Evolutionary conservation across 2,797 vertebrate species (phyloP).

Genomic region (Molossus alvarezi): DNA sequence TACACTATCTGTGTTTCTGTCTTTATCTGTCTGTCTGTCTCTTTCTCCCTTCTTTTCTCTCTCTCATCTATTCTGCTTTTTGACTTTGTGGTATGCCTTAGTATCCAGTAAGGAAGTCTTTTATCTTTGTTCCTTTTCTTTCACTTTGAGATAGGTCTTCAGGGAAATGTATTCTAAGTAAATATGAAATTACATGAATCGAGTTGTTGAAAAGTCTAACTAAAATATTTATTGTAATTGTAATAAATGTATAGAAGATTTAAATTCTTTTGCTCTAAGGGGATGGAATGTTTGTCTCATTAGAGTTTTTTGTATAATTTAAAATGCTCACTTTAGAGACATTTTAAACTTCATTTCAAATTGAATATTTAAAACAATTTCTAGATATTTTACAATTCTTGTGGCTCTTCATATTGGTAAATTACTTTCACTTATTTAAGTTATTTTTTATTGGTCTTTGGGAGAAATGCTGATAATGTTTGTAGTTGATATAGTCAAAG

Average conservation of each 20-base stretch:
- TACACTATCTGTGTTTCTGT: neutral
- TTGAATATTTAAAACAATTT: neutral
- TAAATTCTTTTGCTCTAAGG: neutral
- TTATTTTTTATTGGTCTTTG: neutral
- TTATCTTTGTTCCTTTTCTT: neutral
- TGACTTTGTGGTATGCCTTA: neutral
- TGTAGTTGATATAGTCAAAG: neutral
- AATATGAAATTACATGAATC: neutral
- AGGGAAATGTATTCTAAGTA: neutral
- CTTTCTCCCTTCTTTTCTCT: neutral
- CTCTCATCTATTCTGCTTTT: neutral
- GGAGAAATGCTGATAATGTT: neutral
- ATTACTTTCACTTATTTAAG: neutral
- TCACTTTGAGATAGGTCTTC: neutral
- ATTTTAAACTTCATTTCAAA: neutral
- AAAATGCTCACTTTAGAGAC: neutral
- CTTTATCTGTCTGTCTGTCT: neutral
- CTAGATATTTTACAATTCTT: neutral
- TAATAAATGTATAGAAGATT: neutral
- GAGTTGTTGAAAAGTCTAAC: neutral
- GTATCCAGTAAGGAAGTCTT: neutral
- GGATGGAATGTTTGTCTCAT: neutral
- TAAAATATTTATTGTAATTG: neutral
- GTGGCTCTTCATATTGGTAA: neutral
- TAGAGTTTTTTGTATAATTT: neutral